Percentiles rank a stretch among this genome's conserved stretches.
These are phyloP conservation scores for Eulemur macaco DNA, from an alignment of 2,113 vertebrate genomes.

Conservation along the genomic window DNA sequence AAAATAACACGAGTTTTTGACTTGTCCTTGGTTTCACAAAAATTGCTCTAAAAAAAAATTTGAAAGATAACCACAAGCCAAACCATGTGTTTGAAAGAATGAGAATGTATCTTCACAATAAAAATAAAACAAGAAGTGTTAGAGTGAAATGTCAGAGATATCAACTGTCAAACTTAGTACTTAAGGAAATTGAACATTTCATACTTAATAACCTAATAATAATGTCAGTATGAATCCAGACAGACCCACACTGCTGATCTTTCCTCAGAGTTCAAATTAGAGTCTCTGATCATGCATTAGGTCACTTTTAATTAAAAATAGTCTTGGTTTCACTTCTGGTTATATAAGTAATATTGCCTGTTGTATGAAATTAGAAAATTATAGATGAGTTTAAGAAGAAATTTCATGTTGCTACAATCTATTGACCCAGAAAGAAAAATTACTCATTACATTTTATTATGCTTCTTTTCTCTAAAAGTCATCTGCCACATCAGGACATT, in stretches of 20 bases:
- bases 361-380: not conserved
- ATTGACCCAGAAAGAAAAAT: not conserved
- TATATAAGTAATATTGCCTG: not conserved
- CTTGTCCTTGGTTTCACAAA: too few species aligned
- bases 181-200: too few species aligned
- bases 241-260: fast-evolving
- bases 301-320: not conserved
- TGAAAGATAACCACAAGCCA: too few species aligned
- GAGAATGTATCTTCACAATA: too few species aligned
- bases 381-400: not conserved
- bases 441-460: not conserved
- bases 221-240: not conserved
- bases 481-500: not conserved
- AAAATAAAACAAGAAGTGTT: too few species aligned
- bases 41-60: too few species aligned
- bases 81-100: too few species aligned
- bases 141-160: too few species aligned
- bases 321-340: not conserved
- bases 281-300: not conserved
- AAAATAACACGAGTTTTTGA: too few species aligned
- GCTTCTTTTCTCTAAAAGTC: not conserved
- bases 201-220: too few species aligned
- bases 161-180: too few species aligned
- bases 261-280: not conserved
- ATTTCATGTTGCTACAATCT: not conserved